phyloP scores from a whole-genome alignment of 2,797 vertebrate species.

The Lagodon rhomboides region DNA sequence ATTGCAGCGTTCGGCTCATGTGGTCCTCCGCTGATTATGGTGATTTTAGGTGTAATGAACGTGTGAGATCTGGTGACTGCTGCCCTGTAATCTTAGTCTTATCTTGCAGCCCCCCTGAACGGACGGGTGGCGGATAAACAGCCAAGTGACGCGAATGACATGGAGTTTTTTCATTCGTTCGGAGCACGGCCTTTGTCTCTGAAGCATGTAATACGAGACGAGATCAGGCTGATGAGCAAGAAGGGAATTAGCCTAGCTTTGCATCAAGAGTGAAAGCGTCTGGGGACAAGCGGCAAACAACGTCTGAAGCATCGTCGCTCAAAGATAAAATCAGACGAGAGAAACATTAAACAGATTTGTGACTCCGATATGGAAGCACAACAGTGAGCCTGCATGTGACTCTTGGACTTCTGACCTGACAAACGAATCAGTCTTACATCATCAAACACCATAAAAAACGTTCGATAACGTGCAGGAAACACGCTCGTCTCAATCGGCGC shows the following conservation, averaged over 20 bases:
- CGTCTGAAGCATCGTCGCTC: neutral
- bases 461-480: neutral
- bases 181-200: neutral
- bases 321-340: neutral
- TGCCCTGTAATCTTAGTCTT: neutral
- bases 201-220: neutral
- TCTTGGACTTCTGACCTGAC: constrained; percentile 34
- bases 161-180: neutral
- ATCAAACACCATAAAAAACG: constrained; percentile 5
- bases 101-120: constrained; percentile 1
- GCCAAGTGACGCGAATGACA: neutral
- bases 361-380: neutral
- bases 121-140: neutral
- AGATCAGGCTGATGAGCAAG: neutral
- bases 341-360: neutral
- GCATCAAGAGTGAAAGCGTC: neutral
- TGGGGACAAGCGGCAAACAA: neutral
- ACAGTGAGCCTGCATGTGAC: constrained; percentile 13
- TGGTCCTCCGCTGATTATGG: constrained; percentile 29
- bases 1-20: neutral
- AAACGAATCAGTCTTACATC: constrained; percentile 2
- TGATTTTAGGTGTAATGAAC: constrained; percentile 22
- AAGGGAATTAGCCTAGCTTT: constrained; percentile 5
- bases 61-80: neutral
- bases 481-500: neutral